Evolutionary conservation across 1,140 invertebrate species (phyloP).

Genomic region (Rhopalosiphum maidis): DNA sequence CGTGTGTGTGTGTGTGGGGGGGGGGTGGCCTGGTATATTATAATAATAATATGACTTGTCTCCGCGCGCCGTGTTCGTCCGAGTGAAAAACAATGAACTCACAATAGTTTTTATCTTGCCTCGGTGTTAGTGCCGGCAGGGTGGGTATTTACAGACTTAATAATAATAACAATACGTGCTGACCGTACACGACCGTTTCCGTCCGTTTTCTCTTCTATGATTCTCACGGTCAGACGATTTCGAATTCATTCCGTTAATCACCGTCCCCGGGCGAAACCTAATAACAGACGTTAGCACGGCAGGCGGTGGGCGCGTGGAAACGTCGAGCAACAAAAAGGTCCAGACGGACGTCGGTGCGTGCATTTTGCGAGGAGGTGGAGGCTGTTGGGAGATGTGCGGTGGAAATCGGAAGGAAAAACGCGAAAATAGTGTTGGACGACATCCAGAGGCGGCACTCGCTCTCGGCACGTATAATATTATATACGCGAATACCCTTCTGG

Average conservation of each 20-base stretch:
- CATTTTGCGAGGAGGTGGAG: not conserved
- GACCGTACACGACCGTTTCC: slow-evolving; percentile 78
- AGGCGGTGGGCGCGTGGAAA: not conserved
- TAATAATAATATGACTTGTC: not conserved
- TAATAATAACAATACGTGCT: slow-evolving; percentile 65
- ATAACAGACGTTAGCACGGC: not conserved
- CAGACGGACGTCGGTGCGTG: not conserved
- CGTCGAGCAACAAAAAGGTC: not conserved
- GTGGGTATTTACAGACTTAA: not conserved
- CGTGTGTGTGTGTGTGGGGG: too few relatives aligned
- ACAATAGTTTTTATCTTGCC: slow-evolving; percentile 9
- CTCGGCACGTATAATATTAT: not conserved
- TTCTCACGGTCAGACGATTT: slow-evolving; percentile 75
- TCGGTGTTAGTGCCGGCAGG: not conserved
- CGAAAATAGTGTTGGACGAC: slow-evolving; percentile 33
- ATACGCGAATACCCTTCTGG: not conserved
- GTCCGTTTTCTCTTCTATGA: slow-evolving; percentile 76
- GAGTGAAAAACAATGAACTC: slow-evolving; percentile 15
- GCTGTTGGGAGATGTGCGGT: not conserved
- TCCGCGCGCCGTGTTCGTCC: not conserved
- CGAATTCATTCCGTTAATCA: slow-evolving; percentile 52
- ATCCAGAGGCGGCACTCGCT: not conserved
- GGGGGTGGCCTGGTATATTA: not conserved
- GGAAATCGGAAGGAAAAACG: slow-evolving; percentile 42
- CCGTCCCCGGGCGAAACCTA: not conserved